Base-by-base conservation (phyloP, 2,888 invertebrate species). In the Xestoiulus laeticollis region DNA sequence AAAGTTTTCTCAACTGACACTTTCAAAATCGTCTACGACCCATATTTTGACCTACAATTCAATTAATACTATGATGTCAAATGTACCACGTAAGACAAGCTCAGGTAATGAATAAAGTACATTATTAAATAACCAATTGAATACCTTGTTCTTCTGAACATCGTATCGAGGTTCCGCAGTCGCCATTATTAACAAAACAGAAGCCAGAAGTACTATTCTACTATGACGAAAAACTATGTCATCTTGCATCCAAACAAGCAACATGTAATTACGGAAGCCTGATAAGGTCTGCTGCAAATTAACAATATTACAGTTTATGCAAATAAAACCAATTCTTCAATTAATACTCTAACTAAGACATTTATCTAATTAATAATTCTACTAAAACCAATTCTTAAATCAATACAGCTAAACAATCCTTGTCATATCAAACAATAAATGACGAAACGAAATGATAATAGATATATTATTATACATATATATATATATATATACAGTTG, bases 101-200 rank as follows among this genome's bases (percentile, higher is more conserved):
- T 12, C 26, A 30, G 8, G 14, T 30, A 68, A 26, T 59, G 22
- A 68, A 68, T 68, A 10, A 22, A 78, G 6, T 14, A 30, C 10
- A n/a, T n/a, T n/a, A n/a, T n/a, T 4, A 59, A 6, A 59, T 53
- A 59, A 59, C 22, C n/a, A 59, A 30, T 30, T 30, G 16, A 78
- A 30, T 78, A 78, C 78, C 78, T 78, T 78, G 14, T 78, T 78
- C 30, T 78, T 78, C 78, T 78, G 78, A 78, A 26, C 78, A 78
- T 78, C 78, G 16, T 78, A 78, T 14, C 78, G 12, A 78, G 78
- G 78, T 14, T 78, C 78, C 30, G 78, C 78, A 30, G 78, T 26
- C 14, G 78, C 78, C 78, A 78, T 78, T 26, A 68, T 68, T 78
- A 14, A 22, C 30, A 26, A 78, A 30, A n/a, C n/a, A n/a, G n/a